Evolutionary conservation across 2,797 vertebrate species (phyloP), one percentile per base, ranked within the genome.

Genomic region (Acanthiza pusilla): DNA sequence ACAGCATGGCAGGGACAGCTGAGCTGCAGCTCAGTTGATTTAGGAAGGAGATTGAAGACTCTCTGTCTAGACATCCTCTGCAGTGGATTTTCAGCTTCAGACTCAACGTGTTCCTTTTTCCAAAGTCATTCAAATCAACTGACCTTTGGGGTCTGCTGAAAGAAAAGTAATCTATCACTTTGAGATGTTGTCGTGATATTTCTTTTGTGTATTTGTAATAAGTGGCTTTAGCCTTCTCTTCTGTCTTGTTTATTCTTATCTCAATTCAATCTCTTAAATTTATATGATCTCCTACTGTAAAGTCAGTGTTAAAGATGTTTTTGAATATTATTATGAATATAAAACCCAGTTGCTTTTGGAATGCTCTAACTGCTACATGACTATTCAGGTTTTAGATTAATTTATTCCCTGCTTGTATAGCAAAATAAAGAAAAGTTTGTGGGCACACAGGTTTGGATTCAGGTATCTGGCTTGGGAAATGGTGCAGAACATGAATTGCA

Each of bases 1-100:
- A 83, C 13, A 38, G 16, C 72, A 21, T 34, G 54, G 70, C 84
- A 84, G 87, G 85, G 75, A 32, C 13, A 20, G 89, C 85, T 75
- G 85, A 93, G 82, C 95, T 92, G 85, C 92, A n/a, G 89, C 78
- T 75, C n/a, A 5, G 22, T 91, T 97, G 94, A 93, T 97, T 97
- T 96, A 96, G 89, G 82, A 79, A 83, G 57, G 80, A 91, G 91
- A 90, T 84, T 95, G 92, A 95, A 90, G 85, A 47, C 72, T 75
- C 0, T 0, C 93, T 95, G 96, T 96, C 95, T 94, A 96, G 95
- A 96, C 80, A 0, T 79, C 91, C 94, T 96, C 85, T 91, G 92
- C 7, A 10, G 91, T 94, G 94, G 89, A 86, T 96, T 96, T 89
- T 75, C 92, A 73, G 89, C 87, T 91, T 88, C 94, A 91, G 94